phyloP scores from a whole-genome alignment of 2,888 invertebrate species.

The Tenodera sinensis region DNA sequence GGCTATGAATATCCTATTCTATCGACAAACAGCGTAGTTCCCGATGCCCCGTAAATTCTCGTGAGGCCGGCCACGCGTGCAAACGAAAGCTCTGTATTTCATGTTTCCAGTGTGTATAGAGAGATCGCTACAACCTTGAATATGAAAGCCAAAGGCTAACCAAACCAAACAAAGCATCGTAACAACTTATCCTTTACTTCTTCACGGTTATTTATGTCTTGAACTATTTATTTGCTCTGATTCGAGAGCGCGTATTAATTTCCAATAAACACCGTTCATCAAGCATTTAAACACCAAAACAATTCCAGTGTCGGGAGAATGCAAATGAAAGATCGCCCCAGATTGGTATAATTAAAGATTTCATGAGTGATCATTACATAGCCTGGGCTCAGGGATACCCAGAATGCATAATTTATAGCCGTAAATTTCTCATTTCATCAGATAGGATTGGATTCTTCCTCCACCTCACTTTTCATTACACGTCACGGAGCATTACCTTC shows the following conservation, averaged over 20 bases:
- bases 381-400: background rate
- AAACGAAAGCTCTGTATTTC: no score
- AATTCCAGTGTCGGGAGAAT: background rate
- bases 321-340: background rate
- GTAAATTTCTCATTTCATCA: conserved; percentile 13
- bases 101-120: no score
- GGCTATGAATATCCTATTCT: no score
- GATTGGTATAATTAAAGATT: background rate
- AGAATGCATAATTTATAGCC: conserved; percentile 1
- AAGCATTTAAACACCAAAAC: background rate
- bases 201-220: background rate
- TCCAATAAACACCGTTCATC: background rate
- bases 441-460: background rate
- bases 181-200: background rate
- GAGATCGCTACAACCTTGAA: no score
- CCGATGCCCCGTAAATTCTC: no score
- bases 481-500: background rate
- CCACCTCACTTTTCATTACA: background rate
- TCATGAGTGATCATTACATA: background rate
- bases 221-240: background rate
- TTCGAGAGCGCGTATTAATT: background rate
- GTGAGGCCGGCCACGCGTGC: no score
- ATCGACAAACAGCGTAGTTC: no score
- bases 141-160: no score
- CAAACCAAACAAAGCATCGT: background rate